Evolutionary conservation across 2,113 vertebrate genomes (phyloP), one percentile per base, ranked within the genome.

Genomic region (Saguinus midas): DNA sequence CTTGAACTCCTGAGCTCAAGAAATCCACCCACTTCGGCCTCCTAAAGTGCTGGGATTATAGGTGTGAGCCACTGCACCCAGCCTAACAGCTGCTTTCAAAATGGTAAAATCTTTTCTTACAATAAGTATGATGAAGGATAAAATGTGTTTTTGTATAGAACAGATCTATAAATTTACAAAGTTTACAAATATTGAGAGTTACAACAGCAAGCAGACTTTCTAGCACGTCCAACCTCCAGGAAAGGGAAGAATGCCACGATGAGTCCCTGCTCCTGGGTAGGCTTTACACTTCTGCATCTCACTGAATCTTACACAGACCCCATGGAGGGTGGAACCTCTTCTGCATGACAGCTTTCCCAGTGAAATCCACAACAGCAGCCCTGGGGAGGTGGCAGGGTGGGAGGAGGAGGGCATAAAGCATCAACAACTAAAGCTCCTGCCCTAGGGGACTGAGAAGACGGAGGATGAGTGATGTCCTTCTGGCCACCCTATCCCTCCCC

Each of bases 41-140:
- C 29, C 61, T 27, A 29, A 64, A 64, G 27, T 64, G 61, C 61
- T 64, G 11, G 61, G 61, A 64, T 64, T 64, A 64, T 27, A 64
- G 61, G 61, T 27, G 2, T 64, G 11, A 64, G 61, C 61, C 61
- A 64, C 61, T 64, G 61, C 61, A 64, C 27, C 61, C 27, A 6
- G 61, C 61, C 61, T 64, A 64, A 64, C 1, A 13, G 61, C 27
- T 32, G 61, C 61, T 64, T 93, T 92, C 70, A 89, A 79, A 83
- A 86, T 61, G 82, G 37, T 23, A 48, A 87, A 91, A 64, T 58
- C 68, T 92, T 18, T 50, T 90, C 87, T 89, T 58, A 35, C 4
- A 12, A 0, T 83, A 73, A 94, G 7, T 37, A 61, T 7, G 6
- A 78, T 66, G 57, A 92, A 55, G 52, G 52, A 8, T 57, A 37